Percentiles rank a stretch among this genome's conserved stretches.
These are phyloP conservation scores for Capitulum mitella DNA, from an alignment of 2,888 invertebrate species.

Conservation along the genomic window DNA sequence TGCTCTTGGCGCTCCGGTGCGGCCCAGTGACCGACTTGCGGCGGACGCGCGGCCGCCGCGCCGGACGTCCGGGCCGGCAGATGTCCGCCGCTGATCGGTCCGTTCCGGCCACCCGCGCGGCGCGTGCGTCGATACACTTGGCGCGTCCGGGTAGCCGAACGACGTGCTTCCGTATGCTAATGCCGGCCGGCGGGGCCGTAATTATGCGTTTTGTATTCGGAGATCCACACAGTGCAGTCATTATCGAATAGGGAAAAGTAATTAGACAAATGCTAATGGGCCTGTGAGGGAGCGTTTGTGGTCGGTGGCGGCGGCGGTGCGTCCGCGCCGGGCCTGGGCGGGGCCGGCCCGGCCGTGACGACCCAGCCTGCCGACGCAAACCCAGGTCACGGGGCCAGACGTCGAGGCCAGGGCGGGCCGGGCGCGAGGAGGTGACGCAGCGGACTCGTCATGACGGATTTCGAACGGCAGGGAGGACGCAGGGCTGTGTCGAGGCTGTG, in stretches of 20 bases:
- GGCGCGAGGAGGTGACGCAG: too few species aligned
- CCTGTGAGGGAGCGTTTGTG: neutral
- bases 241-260: neutral
- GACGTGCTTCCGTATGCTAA: neutral
- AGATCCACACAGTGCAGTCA: neutral
- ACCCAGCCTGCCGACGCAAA: too few species aligned
- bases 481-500: too few species aligned
- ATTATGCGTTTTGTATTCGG: neutral
- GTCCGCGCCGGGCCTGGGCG: too few species aligned
- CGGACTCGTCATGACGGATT: too few species aligned
- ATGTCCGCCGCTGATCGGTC: neutral
- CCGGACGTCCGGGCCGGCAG: too few species aligned
- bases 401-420: too few species aligned
- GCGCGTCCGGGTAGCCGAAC: neutral
- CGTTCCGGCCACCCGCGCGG: neutral
- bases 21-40: neutral
- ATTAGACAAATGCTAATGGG: conserved; percentile 12
- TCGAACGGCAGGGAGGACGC: too few species aligned
- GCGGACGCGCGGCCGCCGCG: neutral
- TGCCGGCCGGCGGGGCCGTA: neutral
- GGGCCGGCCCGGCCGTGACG: too few species aligned
- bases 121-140: neutral
- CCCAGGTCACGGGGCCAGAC: too few species aligned
- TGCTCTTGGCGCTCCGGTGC: neutral
- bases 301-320: neutral